These are phyloP conservation scores for Scrobipalpa costella DNA, from an alignment of 2,888 invertebrate genomes.

Conservation along the genomic window DNA sequence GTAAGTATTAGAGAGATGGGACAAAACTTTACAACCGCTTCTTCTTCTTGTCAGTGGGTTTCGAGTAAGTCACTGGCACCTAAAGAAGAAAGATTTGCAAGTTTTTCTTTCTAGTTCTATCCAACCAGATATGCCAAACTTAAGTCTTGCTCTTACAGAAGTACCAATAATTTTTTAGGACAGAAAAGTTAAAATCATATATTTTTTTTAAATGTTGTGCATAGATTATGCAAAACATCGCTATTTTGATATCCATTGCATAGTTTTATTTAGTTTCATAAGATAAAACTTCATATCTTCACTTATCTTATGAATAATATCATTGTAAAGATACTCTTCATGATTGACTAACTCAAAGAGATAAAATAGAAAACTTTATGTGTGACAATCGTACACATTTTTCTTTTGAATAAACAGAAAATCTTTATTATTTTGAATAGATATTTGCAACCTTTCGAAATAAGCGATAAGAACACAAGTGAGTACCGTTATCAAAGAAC, in stretches of 20 bases:
- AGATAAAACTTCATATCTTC: conserved; percentile 1
- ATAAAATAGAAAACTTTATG: not conserved
- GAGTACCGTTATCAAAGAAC: conserved; percentile 4
- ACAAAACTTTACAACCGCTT: too few relatives aligned
- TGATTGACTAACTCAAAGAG: not conserved
- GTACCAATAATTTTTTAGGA: too few relatives aligned
- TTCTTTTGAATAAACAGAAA: not conserved
- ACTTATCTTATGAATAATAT: not conserved
- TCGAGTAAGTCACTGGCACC: too few relatives aligned
- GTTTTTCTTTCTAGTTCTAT: too few relatives aligned
- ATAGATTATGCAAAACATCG: not conserved
- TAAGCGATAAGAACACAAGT: conserved; percentile 1
- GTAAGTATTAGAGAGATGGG: too few relatives aligned
- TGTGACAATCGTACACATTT: not conserved
- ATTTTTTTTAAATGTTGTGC: not conserved
- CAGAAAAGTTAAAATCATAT: too few relatives aligned
- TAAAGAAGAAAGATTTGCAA: too few relatives aligned
- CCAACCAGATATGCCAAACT: too few relatives aligned
- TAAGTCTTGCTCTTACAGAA: too few relatives aligned
- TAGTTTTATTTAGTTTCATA: not conserved
- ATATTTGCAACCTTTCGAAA: not conserved
- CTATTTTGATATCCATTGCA: not conserved
- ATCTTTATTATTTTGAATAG: not conserved
- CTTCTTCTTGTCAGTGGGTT: too few relatives aligned
- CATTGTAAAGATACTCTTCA: not conserved